Evolutionary conservation across 2,113 vertebrate genomes (phyloP).

Genomic region (Asarcornis scutulata): DNA sequence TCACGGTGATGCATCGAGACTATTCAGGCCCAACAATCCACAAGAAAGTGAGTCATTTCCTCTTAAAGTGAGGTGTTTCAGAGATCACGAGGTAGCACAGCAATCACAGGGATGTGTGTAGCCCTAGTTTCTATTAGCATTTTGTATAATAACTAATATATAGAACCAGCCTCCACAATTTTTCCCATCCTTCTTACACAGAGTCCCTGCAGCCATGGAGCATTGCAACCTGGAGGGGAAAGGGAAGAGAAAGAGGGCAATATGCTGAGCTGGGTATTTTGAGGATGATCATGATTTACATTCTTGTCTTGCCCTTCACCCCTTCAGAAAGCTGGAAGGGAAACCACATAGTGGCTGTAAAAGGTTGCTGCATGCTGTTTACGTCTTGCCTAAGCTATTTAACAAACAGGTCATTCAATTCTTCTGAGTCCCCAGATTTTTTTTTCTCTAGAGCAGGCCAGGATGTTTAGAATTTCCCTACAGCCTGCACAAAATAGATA

Average conservation of each 20-base stretch:
- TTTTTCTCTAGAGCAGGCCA: neutral
- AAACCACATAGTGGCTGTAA: neutral
- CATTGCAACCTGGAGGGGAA: neutral
- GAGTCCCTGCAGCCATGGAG: neutral
- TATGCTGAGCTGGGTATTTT: neutral
- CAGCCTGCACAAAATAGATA: neutral
- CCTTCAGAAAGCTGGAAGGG: neutral
- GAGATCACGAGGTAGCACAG: neutral
- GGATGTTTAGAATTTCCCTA: neutral
- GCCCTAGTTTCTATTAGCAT: neutral
- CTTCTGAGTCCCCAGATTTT: neutral
- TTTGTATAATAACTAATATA: accelerated
- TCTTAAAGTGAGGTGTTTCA: constrained; percentile 1
- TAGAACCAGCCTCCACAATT: neutral
- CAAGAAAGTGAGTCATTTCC: constrained; percentile 52
- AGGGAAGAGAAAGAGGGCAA: neutral
- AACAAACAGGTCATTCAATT: neutral
- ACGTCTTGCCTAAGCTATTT: neutral
- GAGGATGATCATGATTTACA: neutral
- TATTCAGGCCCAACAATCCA: neutral
- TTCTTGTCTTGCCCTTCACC: neutral
- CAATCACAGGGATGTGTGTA: constrained; percentile 2
- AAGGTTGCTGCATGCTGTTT: neutral
- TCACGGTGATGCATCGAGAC: neutral
- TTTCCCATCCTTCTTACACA: neutral